Evolutionary conservation across 2,797 vertebrate species (phyloP), one percentile per base, ranked within the genome.

Genomic region (Podargus strigoides): DNA sequence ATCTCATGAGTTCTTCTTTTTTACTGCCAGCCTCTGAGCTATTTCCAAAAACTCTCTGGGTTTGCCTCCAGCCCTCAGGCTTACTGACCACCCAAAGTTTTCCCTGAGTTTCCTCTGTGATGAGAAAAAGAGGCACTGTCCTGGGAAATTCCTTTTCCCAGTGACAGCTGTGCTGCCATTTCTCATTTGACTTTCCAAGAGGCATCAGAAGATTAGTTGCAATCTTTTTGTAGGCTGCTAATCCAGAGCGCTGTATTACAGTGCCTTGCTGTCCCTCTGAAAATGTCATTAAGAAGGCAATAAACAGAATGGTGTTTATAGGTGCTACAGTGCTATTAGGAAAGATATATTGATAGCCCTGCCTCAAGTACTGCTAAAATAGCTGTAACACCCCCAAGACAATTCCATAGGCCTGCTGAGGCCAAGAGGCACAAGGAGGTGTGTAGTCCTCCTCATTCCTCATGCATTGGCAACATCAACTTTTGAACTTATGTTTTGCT

Each of bases 121-220:
- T 21, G 17, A 53, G 76, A 92, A 87, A 42, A 56, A 69, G 34
- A 68, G n/a, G 9, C 36, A 52, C 9, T 7, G 4, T 27, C 44
- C 63, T 41, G 53, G 28, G 47, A 85, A 83, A 86, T 85, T 30
- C 14, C 20, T 88, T 85, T 67, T 87, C 75, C 53, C 60, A 55
- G 39, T 15, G 47, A 84, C 70, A 96, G 59, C 89, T 94, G 83
- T 28, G 64, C 72, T 94, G 63, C 82, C 63, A 30, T 87, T 95
- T 96, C 85, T 96, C 79, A 87, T 94, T 90, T 93, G 96, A 93
- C 46, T 96, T 95, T 88, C 82, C 85, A 86, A 91, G 80, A 94
- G 85, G 78, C 91, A 93, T 95, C 95, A 96, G 90, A 93, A 97
- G 98, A 98, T 98, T 97, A 98, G 37, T 23, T 86, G 27, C 96